Conservation (phyloP, 2,113 vertebrate genomes). For the Progne subis region DNA sequence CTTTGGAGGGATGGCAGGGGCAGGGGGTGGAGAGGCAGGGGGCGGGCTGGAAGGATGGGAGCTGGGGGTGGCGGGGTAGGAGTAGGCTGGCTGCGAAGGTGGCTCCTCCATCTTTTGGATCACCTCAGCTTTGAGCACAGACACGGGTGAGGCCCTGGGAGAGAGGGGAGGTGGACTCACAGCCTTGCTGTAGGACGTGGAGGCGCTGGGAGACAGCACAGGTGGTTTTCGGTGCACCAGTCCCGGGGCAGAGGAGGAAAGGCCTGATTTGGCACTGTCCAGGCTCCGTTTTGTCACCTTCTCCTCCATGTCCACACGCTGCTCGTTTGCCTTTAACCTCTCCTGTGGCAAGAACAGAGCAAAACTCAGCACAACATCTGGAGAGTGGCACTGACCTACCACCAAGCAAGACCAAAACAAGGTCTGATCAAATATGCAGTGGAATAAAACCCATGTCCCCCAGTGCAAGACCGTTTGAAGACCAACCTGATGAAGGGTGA, state of each 20-base stretch:
- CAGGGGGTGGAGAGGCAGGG: slow-evolving; percentile 74
- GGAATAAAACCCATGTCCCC: neutral
- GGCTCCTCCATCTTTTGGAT: slow-evolving; percentile 84
- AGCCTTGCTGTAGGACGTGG: slow-evolving; percentile 82
- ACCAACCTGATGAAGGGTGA: neutral
- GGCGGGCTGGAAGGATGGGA: slow-evolving; percentile 78
- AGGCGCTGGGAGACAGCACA: slow-evolving; percentile 74
- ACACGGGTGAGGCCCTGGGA: slow-evolving; percentile 79
- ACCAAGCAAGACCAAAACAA: neutral
- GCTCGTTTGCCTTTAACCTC: slow-evolving; percentile 88
- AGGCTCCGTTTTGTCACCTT: slow-evolving; percentile 82
- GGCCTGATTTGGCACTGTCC: slow-evolving; percentile 79
- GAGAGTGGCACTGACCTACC: neutral
- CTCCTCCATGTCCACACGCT: slow-evolving; percentile 86
- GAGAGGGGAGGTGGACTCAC: slow-evolving; percentile 80
- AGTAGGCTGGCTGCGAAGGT: slow-evolving; percentile 80
- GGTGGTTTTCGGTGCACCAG: slow-evolving; percentile 84
- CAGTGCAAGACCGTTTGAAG: neutral
- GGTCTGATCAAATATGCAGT: neutral
- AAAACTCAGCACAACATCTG: neutral
- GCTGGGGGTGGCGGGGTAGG: slow-evolving; percentile 83
- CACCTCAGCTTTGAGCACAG: slow-evolving; percentile 87
- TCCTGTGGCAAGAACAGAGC: slow-evolving; percentile 75
- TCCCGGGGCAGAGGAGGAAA: slow-evolving; percentile 72
- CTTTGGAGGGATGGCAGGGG: slow-evolving; percentile 83